Evolutionary conservation across 1,140 invertebrate genomes (phyloP).

Genomic region (Melipona quadrifasciata): DNA sequence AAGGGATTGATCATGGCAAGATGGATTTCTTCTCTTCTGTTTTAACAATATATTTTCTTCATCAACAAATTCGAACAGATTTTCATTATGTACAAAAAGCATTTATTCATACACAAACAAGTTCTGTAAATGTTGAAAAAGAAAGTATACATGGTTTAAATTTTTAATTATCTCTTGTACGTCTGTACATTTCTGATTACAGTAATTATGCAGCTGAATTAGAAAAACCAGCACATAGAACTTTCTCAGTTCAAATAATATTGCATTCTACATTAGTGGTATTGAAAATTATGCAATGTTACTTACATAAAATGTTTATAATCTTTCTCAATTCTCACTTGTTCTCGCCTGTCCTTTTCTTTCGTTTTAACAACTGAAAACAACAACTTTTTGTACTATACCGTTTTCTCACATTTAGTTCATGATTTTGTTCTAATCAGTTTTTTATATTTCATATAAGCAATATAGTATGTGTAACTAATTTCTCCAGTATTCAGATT

Average conservation of each 20-base stretch:
- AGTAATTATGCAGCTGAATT: neutral
- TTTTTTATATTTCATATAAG: neutral
- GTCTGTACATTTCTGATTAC: neutral
- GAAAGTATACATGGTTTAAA: neutral
- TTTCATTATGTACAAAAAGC: conserved; percentile 72
- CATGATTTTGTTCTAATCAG: neutral
- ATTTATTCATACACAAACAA: conserved; percentile 63
- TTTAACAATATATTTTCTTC: conserved; percentile 73
- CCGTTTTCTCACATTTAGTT: neutral
- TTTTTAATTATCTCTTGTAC: neutral
- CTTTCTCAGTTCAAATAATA: neutral
- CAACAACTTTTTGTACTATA: neutral
- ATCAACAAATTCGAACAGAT: conserved; percentile 69
- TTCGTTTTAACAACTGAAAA: conserved; percentile 3
- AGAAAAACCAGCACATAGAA: neutral
- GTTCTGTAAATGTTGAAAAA: conserved; percentile 15
- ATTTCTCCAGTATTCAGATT: neutral
- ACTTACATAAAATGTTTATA: conserved; percentile 23
- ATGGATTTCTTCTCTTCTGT: conserved; percentile 19
- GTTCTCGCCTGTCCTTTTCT: neutral
- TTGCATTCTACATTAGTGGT: neutral
- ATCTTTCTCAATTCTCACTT: neutral
- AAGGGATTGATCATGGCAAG: neutral
- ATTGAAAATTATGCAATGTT: conserved; percentile 1
- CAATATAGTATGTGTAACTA: neutral